phyloP scores from a whole-genome alignment of 2,888 invertebrate species.

The Choreutis nemorana region DNA sequence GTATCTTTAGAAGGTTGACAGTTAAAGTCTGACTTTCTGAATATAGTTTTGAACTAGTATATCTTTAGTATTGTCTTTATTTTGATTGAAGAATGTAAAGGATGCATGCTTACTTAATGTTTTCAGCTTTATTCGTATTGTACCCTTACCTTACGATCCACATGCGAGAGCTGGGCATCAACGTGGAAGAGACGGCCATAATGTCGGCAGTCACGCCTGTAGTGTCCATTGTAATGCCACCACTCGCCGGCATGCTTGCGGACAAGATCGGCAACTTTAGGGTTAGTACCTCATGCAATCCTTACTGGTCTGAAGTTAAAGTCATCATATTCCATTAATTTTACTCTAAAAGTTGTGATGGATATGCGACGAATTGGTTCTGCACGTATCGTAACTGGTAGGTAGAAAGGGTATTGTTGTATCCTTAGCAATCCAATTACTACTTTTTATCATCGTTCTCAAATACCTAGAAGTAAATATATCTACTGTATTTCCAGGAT shows the following conservation, averaged over 20 bases:
- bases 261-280: slow-evolving; percentile 84
- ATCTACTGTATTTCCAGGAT: too few relatives aligned
- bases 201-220: slow-evolving; percentile 82
- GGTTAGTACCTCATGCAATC: too few relatives aligned
- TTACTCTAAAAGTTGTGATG: too few relatives aligned
- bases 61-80: slow-evolving; percentile 3
- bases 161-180: slow-evolving; percentile 81
- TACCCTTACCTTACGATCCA: slow-evolving; percentile 84
- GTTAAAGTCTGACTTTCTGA: slow-evolving; percentile 1
- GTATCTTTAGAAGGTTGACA: too few relatives aligned
- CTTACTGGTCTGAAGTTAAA: too few relatives aligned
- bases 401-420: too few relatives aligned
- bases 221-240: slow-evolving; percentile 79
- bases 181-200: slow-evolving; percentile 80
- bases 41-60: slow-evolving; percentile 7
- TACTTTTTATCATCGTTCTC: too few relatives aligned
- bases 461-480: too few relatives aligned
- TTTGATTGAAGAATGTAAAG: slow-evolving; percentile 1
- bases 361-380: too few relatives aligned
- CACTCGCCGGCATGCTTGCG: slow-evolving; percentile 77
- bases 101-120: slow-evolving; percentile 1
- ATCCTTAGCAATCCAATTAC: too few relatives aligned
- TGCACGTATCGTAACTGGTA: too few relatives aligned
- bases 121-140: slow-evolving; percentile 74
- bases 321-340: too few relatives aligned